These are phyloP conservation scores for Dendroctonus valens DNA, from an alignment of 1,140 invertebrate species.

Conservation along the genomic window DNA sequence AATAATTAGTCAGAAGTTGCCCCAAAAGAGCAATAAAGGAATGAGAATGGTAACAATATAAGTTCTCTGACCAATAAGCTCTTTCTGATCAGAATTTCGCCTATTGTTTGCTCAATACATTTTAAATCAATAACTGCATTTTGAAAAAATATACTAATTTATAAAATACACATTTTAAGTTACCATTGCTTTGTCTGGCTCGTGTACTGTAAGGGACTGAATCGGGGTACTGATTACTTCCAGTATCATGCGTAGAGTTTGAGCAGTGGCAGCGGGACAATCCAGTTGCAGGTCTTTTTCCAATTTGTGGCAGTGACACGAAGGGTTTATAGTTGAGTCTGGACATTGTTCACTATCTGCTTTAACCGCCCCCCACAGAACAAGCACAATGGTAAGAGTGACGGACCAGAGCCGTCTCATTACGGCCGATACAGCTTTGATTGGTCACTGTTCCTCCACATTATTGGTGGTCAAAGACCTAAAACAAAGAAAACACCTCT, in stretches of 20 bases:
- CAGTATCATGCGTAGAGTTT: slow-evolving; percentile 53
- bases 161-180: not conserved
- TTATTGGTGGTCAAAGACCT: too few species aligned
- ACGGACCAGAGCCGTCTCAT: slow-evolving; percentile 24
- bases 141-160: too few species aligned
- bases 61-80: too few species aligned
- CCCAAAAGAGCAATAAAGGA: too few species aligned
- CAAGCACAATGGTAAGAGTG: not conserved
- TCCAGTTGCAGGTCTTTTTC: slow-evolving; percentile 88
- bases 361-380: slow-evolving; percentile 1
- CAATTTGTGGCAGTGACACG: slow-evolving; percentile 87
- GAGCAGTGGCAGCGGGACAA: slow-evolving; percentile 73
- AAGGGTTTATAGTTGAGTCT: slow-evolving; percentile 66
- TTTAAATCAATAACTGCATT: too few species aligned
- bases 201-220: slow-evolving; percentile 84
- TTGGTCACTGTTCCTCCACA: too few species aligned
- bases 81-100: too few species aligned
- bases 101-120: too few species aligned
- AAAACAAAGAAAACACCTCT: too few species aligned
- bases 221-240: slow-evolving; percentile 63
- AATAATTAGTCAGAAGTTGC: too few species aligned
- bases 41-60: too few species aligned
- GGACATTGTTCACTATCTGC: slow-evolving; percentile 55
- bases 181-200: slow-evolving; percentile 70
- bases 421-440: slow-evolving; percentile 1